A percentile compares a stretch with the other conserved stretches of the same genome.
Conservation (phyloP, 2,113 vertebrate species). For the human (Homo sapiens) region DNA sequence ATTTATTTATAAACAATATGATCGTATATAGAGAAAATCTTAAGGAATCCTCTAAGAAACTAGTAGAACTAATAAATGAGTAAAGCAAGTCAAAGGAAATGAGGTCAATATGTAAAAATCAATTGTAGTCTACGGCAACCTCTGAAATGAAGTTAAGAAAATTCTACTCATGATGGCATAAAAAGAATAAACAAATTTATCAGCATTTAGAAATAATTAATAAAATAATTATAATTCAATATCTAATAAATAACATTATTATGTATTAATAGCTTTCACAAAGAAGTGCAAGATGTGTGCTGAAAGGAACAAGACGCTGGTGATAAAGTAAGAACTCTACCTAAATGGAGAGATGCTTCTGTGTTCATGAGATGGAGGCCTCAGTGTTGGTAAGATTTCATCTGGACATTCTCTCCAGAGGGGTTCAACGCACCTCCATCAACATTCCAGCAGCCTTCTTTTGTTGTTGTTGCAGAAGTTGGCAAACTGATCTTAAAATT, state of each 20-base stretch:
- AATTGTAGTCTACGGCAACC: neutral
- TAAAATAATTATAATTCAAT: neutral
- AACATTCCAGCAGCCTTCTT: neutral
- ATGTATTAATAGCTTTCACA: neutral
- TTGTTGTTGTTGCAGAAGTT: neutral
- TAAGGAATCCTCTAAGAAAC: neutral
- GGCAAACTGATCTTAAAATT: neutral
- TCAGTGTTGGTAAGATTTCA: accelerated
- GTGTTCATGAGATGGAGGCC: neutral
- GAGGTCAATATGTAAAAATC: neutral
- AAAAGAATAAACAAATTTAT: neutral
- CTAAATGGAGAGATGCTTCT: neutral
- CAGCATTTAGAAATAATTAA: too few species aligned
- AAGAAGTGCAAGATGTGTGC: neutral
- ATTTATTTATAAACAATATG: neutral
- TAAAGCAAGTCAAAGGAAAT: neutral
- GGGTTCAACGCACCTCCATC: accelerated
- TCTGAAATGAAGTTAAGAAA: neutral
- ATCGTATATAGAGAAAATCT: neutral
- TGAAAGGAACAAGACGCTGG: neutral
- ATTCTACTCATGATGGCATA: neutral
- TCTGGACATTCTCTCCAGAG: accelerated
- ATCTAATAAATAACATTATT: neutral
- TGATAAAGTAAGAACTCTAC: too few species aligned
- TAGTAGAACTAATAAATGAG: neutral